Percentiles rank a stretch among this genome's conserved stretches.
Conservation (phyloP, 2,113 vertebrate species). For the Aythya baeri region DNA sequence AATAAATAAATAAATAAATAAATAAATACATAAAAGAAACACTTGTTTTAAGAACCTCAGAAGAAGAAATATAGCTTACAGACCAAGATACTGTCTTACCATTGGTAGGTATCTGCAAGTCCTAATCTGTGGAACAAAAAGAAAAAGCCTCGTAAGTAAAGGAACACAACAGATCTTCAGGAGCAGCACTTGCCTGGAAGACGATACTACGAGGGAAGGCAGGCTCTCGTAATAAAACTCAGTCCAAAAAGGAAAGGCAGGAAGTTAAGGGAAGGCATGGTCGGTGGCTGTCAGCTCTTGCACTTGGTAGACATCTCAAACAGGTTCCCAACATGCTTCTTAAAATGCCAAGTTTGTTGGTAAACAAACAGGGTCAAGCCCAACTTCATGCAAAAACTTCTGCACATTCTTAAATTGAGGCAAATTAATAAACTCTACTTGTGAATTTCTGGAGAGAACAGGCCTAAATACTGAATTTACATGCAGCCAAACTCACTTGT, state of each 20-base stretch:
- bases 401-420: neutral
- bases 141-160: constrained; percentile 20
- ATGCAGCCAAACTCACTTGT: neutral
- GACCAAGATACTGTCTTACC: constrained; percentile 79
- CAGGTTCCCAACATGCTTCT: neutral
- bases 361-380: neutral
- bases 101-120: constrained; percentile 86
- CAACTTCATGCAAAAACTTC: neutral
- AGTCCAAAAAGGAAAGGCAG: neutral
- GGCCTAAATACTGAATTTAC: neutral
- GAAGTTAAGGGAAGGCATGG: neutral
- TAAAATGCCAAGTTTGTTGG: neutral
- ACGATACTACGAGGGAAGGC: neutral
- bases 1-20: neutral
- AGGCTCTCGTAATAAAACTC: neutral
- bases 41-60: neutral
- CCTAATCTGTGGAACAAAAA: constrained; percentile 81
- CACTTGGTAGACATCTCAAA: neutral
- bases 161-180: neutral
- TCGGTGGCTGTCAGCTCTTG: neutral
- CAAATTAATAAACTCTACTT: neutral
- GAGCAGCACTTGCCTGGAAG: neutral
- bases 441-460: neutral
- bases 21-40: neutral
- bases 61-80: neutral